A percentile compares a stretch with the other conserved stretches of the same genome.
Evolutionary conservation across 2,797 vertebrate genomes (phyloP).

Genomic region (Geotrypetes seraphini): DNA sequence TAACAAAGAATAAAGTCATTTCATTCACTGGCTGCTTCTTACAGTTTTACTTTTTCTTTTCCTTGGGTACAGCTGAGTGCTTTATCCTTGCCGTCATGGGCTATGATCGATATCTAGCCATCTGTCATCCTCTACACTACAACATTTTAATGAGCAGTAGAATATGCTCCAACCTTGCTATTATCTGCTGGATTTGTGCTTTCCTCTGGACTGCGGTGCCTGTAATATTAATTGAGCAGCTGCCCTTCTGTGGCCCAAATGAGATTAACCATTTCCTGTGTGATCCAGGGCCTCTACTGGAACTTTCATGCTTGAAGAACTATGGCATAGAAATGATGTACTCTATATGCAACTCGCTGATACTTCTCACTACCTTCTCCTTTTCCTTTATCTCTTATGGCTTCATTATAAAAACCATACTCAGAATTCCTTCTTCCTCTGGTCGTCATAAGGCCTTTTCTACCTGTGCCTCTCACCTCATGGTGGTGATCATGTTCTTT

Average conservation of each 20-base stretch:
- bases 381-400: neutral
- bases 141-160: conserved; percentile 4
- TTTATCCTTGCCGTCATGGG: conserved; percentile 15
- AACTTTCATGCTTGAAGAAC: conserved; percentile 9
- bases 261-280: conserved; percentile 18
- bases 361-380: neutral
- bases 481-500: conserved; percentile 1
- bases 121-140: conserved; percentile 9
- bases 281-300: conserved; percentile 13
- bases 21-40: conserved; percentile 9
- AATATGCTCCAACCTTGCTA: neutral
- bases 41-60: conserved; percentile 11
- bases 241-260: conserved; percentile 16
- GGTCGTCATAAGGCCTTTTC: conserved; percentile 1
- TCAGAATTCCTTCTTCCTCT: neutral
- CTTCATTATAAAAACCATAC: neutral
- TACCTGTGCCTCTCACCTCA: conserved; percentile 7
- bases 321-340: neutral
- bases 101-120: conserved; percentile 12
- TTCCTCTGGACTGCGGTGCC: conserved; percentile 5
- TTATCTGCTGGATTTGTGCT: conserved; percentile 8
- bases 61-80: conserved; percentile 4
- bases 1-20: conserved; percentile 4
- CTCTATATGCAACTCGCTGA: neutral
- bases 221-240: conserved; percentile 1